phyloP scores from a whole-genome alignment of 2,888 invertebrate species.

The Amorpha juglandis region DNA sequence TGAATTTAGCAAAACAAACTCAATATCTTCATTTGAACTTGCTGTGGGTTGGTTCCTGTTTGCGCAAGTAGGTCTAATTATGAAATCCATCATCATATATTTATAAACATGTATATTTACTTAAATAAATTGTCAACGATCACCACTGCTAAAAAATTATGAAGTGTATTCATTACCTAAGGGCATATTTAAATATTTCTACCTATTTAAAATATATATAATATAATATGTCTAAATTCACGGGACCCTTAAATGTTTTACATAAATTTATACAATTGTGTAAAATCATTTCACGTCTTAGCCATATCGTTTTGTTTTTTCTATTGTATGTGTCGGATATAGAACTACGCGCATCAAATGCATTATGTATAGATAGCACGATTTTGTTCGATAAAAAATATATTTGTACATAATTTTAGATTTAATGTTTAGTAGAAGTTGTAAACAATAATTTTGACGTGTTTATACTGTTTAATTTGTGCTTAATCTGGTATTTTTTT shows the following conservation, averaged over 20 bases:
- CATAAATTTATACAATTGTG: conserved; percentile 25
- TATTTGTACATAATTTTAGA: conserved; percentile 62
- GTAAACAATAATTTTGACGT: conserved; percentile 27
- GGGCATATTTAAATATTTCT: conserved; percentile 1
- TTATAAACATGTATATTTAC: neutral
- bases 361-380: conserved; percentile 55
- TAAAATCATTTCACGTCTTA: conserved; percentile 20
- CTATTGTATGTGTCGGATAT: conserved; percentile 24
- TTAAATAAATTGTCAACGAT: neutral
- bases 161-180: neutral
- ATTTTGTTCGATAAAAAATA: conserved; percentile 46
- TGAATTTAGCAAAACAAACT: too few relatives aligned
- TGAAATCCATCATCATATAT: neutral
- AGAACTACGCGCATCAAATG: conserved; percentile 64
- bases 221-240: conserved; percentile 54
- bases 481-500: too few relatives aligned
- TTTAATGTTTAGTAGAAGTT: conserved; percentile 24
- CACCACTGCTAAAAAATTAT: neutral
- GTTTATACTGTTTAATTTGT: neutral
- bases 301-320: conserved; percentile 20
- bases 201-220: conserved; percentile 33
- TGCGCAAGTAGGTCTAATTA: too few relatives aligned
- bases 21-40: too few relatives aligned
- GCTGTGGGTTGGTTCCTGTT: too few relatives aligned
- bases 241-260: conserved; percentile 50